A percentile compares a stretch with the other conserved stretches of the same genome.
These are phyloP conservation scores for Heliconius charithonia DNA, from an alignment of 2,888 invertebrate species.

Conservation along the genomic window DNA sequence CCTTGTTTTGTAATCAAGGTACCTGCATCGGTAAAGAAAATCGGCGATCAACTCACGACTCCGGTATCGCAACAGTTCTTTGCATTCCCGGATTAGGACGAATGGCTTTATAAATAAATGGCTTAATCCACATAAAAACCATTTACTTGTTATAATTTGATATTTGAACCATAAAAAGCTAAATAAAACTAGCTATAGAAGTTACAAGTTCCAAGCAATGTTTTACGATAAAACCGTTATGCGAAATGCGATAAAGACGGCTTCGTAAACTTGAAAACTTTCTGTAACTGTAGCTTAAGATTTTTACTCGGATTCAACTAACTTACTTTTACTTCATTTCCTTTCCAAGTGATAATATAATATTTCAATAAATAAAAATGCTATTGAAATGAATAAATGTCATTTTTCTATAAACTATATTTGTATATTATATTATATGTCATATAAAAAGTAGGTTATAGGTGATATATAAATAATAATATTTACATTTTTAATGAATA, in stretches of 20 bases:
- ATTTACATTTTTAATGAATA: too few species aligned
- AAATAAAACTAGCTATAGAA: slow-evolving; percentile 10
- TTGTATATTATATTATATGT: not conserved
- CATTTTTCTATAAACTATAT: not conserved
- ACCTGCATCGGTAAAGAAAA: slow-evolving; percentile 59
- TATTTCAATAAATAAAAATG: not conserved
- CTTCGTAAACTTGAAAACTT: slow-evolving; percentile 21
- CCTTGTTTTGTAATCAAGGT: slow-evolving; percentile 63
- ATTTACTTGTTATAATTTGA: slow-evolving; percentile 39
- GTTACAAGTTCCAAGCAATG: slow-evolving; percentile 12
- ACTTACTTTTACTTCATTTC: slow-evolving; percentile 15
- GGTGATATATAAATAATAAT: too few species aligned
- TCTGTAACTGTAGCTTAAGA: slow-evolving; percentile 28
- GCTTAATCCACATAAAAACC: too few species aligned
- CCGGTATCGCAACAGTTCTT: slow-evolving; percentile 42
- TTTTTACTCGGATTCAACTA: slow-evolving; percentile 2
- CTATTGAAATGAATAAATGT: not conserved
- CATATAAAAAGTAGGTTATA: too few species aligned
- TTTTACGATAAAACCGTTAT: slow-evolving; percentile 35
- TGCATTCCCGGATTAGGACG: slow-evolving; percentile 36
- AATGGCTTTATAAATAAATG: slow-evolving; percentile 26
- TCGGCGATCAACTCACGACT: slow-evolving; percentile 53
- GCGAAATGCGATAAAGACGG: slow-evolving; percentile 11
- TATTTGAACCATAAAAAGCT: slow-evolving; percentile 20
- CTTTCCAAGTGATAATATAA: not conserved